Evolutionary conservation across 1,140 invertebrate species (phyloP).

Genomic region (Pteromalus puparum): DNA sequence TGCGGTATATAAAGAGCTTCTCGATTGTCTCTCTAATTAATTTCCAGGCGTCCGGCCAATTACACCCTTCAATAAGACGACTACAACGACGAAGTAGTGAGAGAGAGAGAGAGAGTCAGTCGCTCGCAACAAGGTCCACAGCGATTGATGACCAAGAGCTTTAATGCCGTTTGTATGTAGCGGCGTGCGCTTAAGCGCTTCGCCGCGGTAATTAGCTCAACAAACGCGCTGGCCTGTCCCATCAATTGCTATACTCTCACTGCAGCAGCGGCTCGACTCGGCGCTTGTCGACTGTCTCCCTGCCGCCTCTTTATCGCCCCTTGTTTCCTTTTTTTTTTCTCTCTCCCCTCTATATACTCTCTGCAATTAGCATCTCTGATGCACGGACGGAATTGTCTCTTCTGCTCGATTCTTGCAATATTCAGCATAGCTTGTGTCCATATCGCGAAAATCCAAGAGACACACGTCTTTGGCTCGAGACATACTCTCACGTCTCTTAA

Average conservation of each 20-base stretch:
- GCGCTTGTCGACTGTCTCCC: constrained; percentile 7
- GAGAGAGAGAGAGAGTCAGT: background rate
- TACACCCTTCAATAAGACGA: constrained; percentile 54
- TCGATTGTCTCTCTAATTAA: constrained; percentile 64
- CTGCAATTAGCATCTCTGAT: background rate
- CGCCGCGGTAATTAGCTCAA: constrained; percentile 75
- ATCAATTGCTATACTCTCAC: constrained; percentile 72
- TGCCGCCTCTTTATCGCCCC: background rate
- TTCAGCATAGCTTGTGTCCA: background rate
- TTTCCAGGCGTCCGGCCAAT: constrained; percentile 60
- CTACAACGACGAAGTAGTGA: background rate
- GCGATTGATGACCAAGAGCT: constrained; percentile 73
- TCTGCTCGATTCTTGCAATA: background rate
- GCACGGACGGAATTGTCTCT: background rate
- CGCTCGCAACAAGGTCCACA: constrained; percentile 36
- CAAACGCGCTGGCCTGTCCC: constrained; percentile 74
- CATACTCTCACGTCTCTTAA: background rate
- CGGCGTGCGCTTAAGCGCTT: constrained; percentile 71
- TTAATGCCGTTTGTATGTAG: constrained; percentile 76
- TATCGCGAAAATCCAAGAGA: background rate
- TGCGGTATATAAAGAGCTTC: background rate
- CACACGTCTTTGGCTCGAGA: too few relatives aligned
- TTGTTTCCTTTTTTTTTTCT: background rate
- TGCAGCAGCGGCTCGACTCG: constrained; percentile 31
- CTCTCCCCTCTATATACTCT: too few relatives aligned